phyloP scores from a whole-genome alignment of 1,140 invertebrate species.

The Diorhabda carinulata region DNA sequence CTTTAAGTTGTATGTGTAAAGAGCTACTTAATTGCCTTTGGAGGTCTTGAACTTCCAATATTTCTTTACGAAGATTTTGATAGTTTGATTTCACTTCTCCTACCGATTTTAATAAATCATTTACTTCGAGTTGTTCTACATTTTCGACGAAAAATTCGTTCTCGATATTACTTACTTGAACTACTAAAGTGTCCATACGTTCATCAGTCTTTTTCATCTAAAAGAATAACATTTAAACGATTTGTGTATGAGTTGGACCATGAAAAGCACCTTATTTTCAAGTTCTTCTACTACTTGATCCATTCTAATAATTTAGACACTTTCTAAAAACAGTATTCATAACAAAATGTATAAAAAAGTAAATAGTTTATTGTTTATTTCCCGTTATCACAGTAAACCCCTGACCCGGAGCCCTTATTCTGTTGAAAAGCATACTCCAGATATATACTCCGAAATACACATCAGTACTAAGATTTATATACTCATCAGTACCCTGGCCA shows the following conservation, averaged over 20 bases:
- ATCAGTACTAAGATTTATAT: too few relatives aligned
- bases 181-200: conserved; percentile 39
- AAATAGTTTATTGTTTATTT: background rate
- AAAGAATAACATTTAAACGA: conserved; percentile 17
- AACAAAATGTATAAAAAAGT: background rate
- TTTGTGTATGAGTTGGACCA: background rate
- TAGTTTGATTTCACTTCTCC: conserved; percentile 46
- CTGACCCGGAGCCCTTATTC: too few relatives aligned
- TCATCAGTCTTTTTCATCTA: conserved; percentile 46
- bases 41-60: conserved; percentile 44
- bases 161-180: conserved; percentile 45
- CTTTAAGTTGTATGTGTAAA: conserved; percentile 40
- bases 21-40: conserved; percentile 45
- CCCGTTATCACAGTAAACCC: background rate
- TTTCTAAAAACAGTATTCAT: background rate
- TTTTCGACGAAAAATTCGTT: conserved; percentile 42
- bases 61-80: conserved; percentile 44
- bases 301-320: conserved; percentile 23
- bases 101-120: conserved; percentile 41
- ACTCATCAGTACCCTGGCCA: too few relatives aligned
- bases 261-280: conserved; percentile 36
- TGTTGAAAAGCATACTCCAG: too few relatives aligned
- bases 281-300: conserved; percentile 39
- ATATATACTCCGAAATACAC: too few relatives aligned
- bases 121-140: conserved; percentile 40